Conservation (phyloP, 2,797 vertebrate species). For the Phrynocephalus forsythii region DNA sequence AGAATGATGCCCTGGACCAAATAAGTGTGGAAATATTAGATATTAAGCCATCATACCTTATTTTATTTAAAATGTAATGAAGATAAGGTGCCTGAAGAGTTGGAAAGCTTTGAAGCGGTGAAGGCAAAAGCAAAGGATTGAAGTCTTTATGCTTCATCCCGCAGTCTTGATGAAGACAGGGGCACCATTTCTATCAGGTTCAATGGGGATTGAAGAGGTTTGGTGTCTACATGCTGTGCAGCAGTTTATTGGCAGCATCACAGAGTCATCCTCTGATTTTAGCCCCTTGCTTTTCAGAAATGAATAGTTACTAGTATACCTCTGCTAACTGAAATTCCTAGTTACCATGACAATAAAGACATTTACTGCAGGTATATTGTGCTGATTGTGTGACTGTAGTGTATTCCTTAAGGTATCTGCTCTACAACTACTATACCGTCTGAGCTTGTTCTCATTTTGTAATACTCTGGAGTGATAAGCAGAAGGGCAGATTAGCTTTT, state of each 20-base stretch:
- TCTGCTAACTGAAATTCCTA: conserved; percentile 4
- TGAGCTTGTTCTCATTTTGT: conserved; percentile 24
- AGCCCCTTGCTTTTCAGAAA: conserved; percentile 24
- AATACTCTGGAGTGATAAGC: conserved; percentile 31
- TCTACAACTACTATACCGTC: background rate
- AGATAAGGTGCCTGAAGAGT: background rate
- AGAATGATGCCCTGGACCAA: background rate
- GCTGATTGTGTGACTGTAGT: conserved; percentile 9
- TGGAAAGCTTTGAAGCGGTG: conserved; percentile 10
- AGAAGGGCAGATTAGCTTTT: conserved; percentile 2
- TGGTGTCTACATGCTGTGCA: conserved; percentile 4
- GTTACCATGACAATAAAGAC: conserved; percentile 59
- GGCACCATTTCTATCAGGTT: conserved; percentile 7
- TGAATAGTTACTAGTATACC: background rate
- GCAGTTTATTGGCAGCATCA: conserved; percentile 29
- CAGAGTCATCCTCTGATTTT: conserved; percentile 30
- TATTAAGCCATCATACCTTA: background rate
- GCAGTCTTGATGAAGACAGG: background rate
- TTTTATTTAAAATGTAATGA: conserved; percentile 9
- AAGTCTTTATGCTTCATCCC: conserved; percentile 10
- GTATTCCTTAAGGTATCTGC: conserved; percentile 4
- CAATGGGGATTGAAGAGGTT: conserved; percentile 6
- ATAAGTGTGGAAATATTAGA: background rate
- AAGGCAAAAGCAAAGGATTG: conserved; percentile 11
- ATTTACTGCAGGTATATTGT: conserved; percentile 18